These are phyloP conservation scores for Stenchaetothrips biformis DNA, from an alignment of 2,888 invertebrate genomes.

Conservation along the genomic window DNA sequence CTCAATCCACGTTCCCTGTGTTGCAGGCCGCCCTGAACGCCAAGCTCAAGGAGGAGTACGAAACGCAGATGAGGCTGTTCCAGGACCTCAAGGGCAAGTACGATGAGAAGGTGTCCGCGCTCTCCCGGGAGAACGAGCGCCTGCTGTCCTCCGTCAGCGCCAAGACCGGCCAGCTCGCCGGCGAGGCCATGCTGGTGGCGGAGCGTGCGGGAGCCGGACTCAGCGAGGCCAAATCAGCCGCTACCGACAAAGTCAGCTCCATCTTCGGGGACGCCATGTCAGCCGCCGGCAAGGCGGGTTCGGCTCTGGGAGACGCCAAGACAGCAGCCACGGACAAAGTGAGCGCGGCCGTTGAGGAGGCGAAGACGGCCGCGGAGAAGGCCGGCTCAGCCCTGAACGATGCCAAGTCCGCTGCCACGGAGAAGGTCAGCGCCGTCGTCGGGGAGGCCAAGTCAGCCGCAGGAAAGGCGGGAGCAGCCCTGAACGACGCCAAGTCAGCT, in stretches of 20 bases:
- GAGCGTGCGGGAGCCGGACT: neutral
- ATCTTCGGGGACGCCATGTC: slow-evolving; percentile 17
- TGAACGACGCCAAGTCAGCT: neutral
- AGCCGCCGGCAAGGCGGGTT: neutral
- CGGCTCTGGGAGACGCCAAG: neutral
- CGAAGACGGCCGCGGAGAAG: neutral
- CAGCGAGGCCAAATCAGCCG: neutral
- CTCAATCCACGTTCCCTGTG: neutral
- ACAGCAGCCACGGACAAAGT: neutral
- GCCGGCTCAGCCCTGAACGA: slow-evolving; percentile 1
- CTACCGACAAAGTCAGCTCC: neutral
- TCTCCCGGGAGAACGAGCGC: slow-evolving; percentile 51
- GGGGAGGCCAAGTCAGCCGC: slow-evolving; percentile 16
- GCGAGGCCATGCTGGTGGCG: neutral
- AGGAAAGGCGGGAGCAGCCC: neutral
- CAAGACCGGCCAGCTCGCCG: slow-evolving; percentile 8
- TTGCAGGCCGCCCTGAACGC: slow-evolving; percentile 54
- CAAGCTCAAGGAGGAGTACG: slow-evolving; percentile 71
- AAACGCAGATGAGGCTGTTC: slow-evolving; percentile 68
- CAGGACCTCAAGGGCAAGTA: slow-evolving; percentile 63
- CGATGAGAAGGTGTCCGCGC: slow-evolving; percentile 57
- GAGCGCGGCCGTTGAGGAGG: neutral
- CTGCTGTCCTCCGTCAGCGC: slow-evolving; percentile 27
- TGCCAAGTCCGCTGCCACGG: neutral
- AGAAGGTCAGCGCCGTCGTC: neutral